phyloP scores from a whole-genome alignment of 2,888 invertebrate genomes.

The Girardia tigrina region DNA sequence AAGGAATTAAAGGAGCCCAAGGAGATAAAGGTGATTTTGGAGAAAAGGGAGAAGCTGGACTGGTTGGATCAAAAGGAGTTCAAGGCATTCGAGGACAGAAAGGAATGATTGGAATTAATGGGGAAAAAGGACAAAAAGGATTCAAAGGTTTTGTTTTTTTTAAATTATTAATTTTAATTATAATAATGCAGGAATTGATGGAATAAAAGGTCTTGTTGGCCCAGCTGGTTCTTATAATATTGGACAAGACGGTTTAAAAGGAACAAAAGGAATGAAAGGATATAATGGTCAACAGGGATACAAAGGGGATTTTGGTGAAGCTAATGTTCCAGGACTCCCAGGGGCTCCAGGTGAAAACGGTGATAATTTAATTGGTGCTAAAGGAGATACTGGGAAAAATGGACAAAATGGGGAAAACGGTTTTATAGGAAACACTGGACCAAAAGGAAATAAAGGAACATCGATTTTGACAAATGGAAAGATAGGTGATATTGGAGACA shows the following conservation, averaged over 20 bases:
- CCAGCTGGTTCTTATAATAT: not conserved
- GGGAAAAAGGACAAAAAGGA: not conserved
- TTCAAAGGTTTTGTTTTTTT: not conserved
- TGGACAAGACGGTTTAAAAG: not conserved
- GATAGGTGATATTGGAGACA: not conserved
- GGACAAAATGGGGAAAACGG: conserved; percentile 15
- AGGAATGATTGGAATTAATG: not conserved
- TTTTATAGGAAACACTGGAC: not conserved
- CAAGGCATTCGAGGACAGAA: not conserved
- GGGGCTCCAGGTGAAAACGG: not conserved
- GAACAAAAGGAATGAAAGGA: not conserved
- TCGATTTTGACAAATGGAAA: not conserved
- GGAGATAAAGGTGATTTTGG: not conserved
- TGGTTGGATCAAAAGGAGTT: not conserved
- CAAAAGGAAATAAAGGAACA: not conserved
- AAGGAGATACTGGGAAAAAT: conserved; percentile 1
- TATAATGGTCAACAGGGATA: not conserved
- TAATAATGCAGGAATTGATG: not conserved
- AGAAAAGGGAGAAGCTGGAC: not conserved
- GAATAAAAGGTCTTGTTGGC: conserved; percentile 9
- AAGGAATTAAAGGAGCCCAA: not conserved
- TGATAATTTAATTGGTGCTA: not conserved
- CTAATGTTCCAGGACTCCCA: not conserved
- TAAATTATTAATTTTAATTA: not conserved
- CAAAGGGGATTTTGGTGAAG: conserved; percentile 23